phyloP scores from a whole-genome alignment of 2,113 vertebrate species.

The Galemys pyrenaicus region DNA sequence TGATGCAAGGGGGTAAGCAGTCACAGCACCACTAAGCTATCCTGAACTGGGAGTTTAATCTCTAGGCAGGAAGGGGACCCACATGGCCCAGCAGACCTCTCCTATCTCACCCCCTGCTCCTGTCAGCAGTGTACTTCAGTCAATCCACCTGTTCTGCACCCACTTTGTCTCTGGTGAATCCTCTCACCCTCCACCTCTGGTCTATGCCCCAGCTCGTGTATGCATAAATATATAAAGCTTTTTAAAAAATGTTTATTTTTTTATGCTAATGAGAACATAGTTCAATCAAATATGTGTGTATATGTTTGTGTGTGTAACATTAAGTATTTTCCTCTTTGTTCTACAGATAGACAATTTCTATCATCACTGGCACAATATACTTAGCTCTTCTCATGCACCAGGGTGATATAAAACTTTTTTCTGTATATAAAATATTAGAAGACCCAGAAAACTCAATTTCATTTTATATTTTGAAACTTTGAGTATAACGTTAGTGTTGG shows the following conservation, averaged over 20 bases:
- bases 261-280: not conserved
- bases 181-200: too few relatives aligned
- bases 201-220: too few relatives aligned
- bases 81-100: too few relatives aligned
- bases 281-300: not conserved
- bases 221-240: too few relatives aligned
- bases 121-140: too few relatives aligned
- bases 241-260: not conserved
- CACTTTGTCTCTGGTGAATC: too few relatives aligned
- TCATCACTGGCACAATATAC: not conserved
- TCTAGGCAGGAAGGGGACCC: too few relatives aligned
- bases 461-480: slow-evolving; percentile 48
- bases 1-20: too few relatives aligned
- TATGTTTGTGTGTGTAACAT: not conserved
- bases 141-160: too few relatives aligned
- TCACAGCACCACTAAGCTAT: too few relatives aligned
- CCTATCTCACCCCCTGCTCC: too few relatives aligned
- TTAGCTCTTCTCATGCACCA: not conserved
- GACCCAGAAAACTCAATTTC: slow-evolving; percentile 39
- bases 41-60: too few relatives aligned
- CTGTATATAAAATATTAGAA: not conserved
- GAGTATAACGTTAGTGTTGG: slow-evolving; percentile 46
- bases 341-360: not conserved
- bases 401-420: not conserved
- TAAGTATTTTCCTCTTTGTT: not conserved